A percentile compares a stretch with the other conserved stretches of the same genome.
Evolutionary conservation across 2,888 invertebrate species (phyloP).

Genomic region (Apamea monoglypha): DNA sequence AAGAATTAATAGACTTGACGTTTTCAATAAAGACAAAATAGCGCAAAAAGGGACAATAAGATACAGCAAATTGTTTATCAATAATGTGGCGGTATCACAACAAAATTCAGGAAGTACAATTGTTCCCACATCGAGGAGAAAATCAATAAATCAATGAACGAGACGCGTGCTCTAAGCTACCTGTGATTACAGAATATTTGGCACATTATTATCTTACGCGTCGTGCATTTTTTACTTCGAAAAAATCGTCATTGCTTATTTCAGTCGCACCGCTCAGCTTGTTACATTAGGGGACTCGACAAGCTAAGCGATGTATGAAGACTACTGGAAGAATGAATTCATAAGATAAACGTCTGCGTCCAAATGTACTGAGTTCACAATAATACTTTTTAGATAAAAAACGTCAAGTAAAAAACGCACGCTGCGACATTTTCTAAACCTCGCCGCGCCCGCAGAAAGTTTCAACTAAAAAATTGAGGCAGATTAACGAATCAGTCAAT

Average conservation of each 20-base stretch:
- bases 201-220: slow-evolving; percentile 80
- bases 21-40: slow-evolving; percentile 50
- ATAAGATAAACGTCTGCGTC: slow-evolving; percentile 43
- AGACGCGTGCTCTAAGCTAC: slow-evolving; percentile 73
- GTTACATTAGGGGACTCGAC: background rate
- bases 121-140: slow-evolving; percentile 25
- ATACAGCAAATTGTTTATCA: slow-evolving; percentile 22
- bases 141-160: slow-evolving; percentile 47
- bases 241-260: slow-evolving; percentile 29
- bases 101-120: slow-evolving; percentile 46
- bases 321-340: slow-evolving; percentile 9
- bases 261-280: slow-evolving; percentile 29
- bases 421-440: slow-evolving; percentile 59
- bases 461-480: slow-evolving; percentile 77
- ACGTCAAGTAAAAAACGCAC: slow-evolving; percentile 65
- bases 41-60: slow-evolving; percentile 35
- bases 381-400: slow-evolving; percentile 37
- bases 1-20: slow-evolving; percentile 63
- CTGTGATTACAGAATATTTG: slow-evolving; percentile 87
- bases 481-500: slow-evolving; percentile 82
- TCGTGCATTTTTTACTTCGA: slow-evolving; percentile 69
- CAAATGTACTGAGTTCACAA: slow-evolving; percentile 32
- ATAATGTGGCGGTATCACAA: slow-evolving; percentile 50
- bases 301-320: background rate
- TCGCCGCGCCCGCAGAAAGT: slow-evolving; percentile 65